These are phyloP conservation scores for Calvadosia cruxmelitensis DNA, from an alignment of 30 jellyfish, hydroid and myxozoan genomes.

Conservation along the genomic window DNA sequence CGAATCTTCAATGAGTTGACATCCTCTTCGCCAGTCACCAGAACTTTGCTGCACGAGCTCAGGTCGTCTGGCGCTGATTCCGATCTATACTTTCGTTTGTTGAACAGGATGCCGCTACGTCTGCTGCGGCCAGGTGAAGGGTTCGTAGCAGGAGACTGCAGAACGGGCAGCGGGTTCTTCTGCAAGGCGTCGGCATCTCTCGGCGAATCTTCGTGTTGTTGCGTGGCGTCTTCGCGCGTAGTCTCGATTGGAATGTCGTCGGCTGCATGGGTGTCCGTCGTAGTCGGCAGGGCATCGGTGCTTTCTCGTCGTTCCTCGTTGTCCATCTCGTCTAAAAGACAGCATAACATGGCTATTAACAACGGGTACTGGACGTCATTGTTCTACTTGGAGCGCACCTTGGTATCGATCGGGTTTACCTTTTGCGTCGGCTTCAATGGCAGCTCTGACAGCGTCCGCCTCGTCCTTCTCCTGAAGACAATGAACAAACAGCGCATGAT, in stretches of 20 bases:
- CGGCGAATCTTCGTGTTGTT: slow-evolving; percentile 12
- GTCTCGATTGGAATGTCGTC: too few species aligned
- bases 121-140: slow-evolving; percentile 98
- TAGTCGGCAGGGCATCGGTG: too few species aligned
- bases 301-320: too few species aligned
- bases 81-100: slow-evolving; percentile 77
- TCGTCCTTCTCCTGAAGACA: slow-evolving; percentile 3
- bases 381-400: too few species aligned
- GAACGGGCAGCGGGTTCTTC: slow-evolving; percentile 1
- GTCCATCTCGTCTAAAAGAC: too few species aligned
- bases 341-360: too few species aligned
- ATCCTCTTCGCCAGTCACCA: neutral
- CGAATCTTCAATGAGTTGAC: neutral
- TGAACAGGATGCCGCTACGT: slow-evolving; percentile 87
- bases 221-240: neutral
- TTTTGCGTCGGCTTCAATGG: neutral
- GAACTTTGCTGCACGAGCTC: neutral
- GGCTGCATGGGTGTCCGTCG: too few species aligned
- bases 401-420: too few species aligned
- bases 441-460: slow-evolving; percentile 1
- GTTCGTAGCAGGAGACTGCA: slow-evolving; percentile 17
- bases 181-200: neutral
- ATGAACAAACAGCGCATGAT: neutral
- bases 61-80: neutral
- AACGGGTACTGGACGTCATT: too few species aligned